These are phyloP conservation scores for Poeciliopsis turneri DNA, from an alignment of 2,797 vertebrate species.

Conservation along the genomic window DNA sequence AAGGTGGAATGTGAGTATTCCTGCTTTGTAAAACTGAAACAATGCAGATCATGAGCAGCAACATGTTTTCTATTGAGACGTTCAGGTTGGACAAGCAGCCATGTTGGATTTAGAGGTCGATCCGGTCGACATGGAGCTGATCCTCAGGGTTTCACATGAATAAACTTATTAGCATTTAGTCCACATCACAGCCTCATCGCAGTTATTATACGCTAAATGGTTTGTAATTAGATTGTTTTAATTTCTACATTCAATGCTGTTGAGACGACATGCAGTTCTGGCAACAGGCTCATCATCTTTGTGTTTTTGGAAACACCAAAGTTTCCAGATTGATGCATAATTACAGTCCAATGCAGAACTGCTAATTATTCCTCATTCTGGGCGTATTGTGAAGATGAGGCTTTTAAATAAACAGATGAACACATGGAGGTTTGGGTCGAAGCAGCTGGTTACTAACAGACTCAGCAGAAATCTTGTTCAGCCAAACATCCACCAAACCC, in stretches of 20 bases:
- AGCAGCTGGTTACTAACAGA: neutral
- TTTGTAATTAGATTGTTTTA: no score
- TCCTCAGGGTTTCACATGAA: no score
- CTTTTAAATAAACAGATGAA: neutral
- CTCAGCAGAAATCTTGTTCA: neutral
- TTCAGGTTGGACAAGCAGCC: neutral
- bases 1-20: neutral
- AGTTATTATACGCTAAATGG: no score
- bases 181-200: no score
- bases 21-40: neutral
- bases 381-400: neutral
- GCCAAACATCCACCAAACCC: neutral
- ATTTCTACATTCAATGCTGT: neutral
- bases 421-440: slow-evolving; percentile 1
- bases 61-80: no score
- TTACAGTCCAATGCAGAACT: neutral
- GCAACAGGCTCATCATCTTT: neutral
- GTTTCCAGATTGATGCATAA: neutral
- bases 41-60: no score
- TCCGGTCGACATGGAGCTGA: no score
- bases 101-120: neutral
- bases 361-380: neutral
- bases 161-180: no score
- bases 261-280: no score
- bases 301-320: neutral